Base-by-base conservation (phyloP, 2,113 vertebrate genomes). In the Apteryx owenii region DNA sequence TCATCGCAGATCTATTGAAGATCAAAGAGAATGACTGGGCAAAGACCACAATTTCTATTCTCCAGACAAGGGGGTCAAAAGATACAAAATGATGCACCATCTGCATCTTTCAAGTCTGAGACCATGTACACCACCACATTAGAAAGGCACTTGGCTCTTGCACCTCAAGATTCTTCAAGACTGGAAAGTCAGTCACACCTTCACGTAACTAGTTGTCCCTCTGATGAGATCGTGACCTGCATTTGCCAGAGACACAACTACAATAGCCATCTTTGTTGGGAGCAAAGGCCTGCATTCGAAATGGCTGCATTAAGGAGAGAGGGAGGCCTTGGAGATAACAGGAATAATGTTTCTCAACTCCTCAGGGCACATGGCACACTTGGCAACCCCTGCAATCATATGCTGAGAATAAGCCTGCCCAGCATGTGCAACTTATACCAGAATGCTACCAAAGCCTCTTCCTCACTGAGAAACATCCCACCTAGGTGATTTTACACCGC, bases 91-190 rank as follows among this genome's bases (percentile, higher is more conserved):
- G 64, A 31, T 21, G 71, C 1, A 71, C 1, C 4, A 12, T 13
- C 33, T 54, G 8, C 7, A 33, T 51, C 46, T 18, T 7, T 5
- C 11, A 21, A 38, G 36, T 20, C 9, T 73, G 42, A 71, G 72
- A 70, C 8, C 1, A 20, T 0, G 7, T 11, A 50, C 42, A 50
- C 2, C 54, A 18, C 12, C n/a, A 6, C 0, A 0, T n/a, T 8
- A 13, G 36, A 66, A 77, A 83, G 9, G 38, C 16, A 5, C 28
- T 36, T 66, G 16, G 25, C 11, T 79, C 36, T 56, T 16, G 6
- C 4, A 60, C 31, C 56, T 60, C 56, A 33, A 60, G 56, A 31
- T 58, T 31, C 29, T 31, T 31, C 56, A 26, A 58, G 56, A 18
- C 29, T 31, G 56, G 56, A 60, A 60, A 33, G 56, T 33, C 31